Base-by-base conservation (phyloP, 2,113 vertebrate species). In the Psettodes erumei region DNA sequence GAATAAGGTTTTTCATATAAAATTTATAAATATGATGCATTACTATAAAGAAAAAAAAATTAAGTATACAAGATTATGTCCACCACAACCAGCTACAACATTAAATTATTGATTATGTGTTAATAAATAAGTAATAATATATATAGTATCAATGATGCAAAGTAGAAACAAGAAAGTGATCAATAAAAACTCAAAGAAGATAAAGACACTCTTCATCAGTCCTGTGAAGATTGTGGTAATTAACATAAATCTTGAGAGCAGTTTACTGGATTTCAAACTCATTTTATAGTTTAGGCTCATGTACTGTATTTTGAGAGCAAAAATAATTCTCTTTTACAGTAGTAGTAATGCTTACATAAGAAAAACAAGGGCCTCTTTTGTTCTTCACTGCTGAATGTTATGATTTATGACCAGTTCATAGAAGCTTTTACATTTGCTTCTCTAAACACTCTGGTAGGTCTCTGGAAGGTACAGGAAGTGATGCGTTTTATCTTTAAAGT, bases 381-480 rank as follows among this genome's bases (percentile, higher is more conserved):
- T 48, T 45, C 18, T 37, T 38, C 27, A 5, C 65, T 47, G 48
- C 65, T 23, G 33, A 42, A 47, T 42, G 55, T 58, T 58, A 32
- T 75, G 77, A 91, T 85, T 86, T 80, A 85, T 33, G 87, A 15
- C 43, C 54, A 33, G 18, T 48, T 67, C 47, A 77, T 73, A 51
- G 62, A 84, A 61, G 53, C 23, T 40, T 65, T 77, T 37, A 66
- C 47, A 76, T 64, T 60, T 35, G 37, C 32, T 33, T 43, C 77
- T 75, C 71, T 33, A 27, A 77, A 82, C 64, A 37, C 59, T 30
- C 30, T 38, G 42, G 50, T 69, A 19, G 50, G 63, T 76, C 72
- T 76, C 15, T 4, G 40, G n/a, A n/a, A 27, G 6, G 62, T 30
- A 25, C 56, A 65, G 59, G 62, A 69, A 56, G 67, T 23, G 38